These are phyloP conservation scores for Sciurus carolinensis DNA, from an alignment of 2,797 vertebrate species.

Conservation along the genomic window DNA sequence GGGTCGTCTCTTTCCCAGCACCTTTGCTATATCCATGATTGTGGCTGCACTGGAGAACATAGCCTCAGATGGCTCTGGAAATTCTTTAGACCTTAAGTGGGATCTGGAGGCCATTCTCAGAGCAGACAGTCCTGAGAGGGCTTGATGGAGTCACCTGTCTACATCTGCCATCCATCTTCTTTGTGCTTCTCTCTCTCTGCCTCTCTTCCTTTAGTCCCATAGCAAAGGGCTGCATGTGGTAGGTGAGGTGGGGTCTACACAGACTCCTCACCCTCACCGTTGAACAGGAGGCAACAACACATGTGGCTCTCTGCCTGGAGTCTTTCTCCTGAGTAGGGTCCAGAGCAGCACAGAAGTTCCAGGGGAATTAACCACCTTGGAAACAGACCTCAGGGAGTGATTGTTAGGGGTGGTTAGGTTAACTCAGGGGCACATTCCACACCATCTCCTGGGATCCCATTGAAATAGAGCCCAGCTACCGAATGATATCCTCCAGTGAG, in stretches of 20 bases:
- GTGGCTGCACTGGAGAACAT: neutral
- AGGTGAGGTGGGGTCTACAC: neutral
- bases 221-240: neutral
- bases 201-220: neutral
- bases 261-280: neutral
- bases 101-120: neutral
- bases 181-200: neutral
- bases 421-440: too few relatives aligned
- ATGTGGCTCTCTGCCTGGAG: rapidly evolving
- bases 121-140: neutral
- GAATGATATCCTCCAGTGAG: neutral
- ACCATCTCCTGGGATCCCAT: too few relatives aligned
- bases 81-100: neutral
- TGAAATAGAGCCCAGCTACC: neutral
- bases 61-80: neutral
- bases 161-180: neutral
- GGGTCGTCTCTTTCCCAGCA: neutral
- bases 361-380: neutral
- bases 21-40: neutral
- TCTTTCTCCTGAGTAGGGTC: neutral
- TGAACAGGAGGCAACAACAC: neutral
- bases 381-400: neutral
- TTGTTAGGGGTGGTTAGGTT: too few relatives aligned
- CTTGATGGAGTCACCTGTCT: neutral
- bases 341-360: neutral